Percentiles rank a stretch among this genome's conserved stretches.
Conservation (phyloP, 1,140 invertebrate genomes). For the Drosophila watanabei region DNA sequence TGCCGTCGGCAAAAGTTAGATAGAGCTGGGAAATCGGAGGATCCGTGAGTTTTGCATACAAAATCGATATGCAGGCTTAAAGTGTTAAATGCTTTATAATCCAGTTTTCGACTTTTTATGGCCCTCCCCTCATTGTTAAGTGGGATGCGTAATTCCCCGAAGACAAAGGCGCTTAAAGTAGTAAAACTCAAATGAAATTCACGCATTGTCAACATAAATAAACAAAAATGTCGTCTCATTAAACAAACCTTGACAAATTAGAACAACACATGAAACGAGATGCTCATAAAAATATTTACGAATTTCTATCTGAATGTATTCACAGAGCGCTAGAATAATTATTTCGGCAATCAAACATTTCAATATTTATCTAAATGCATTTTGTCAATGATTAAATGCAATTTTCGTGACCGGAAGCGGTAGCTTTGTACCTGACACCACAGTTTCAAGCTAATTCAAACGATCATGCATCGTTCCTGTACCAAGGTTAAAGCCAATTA, state of each 20-base stretch:
- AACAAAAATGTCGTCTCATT: conserved; percentile 16
- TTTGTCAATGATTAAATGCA: conserved; percentile 44
- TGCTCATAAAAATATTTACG: conserved; percentile 7
- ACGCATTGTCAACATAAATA: conserved; percentile 42
- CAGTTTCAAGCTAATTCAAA: conserved; percentile 37
- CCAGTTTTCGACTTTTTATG: conserved; percentile 38
- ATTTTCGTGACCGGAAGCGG: conserved; percentile 66
- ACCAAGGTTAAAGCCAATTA: conserved; percentile 35
- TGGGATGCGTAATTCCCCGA: conserved; percentile 18
- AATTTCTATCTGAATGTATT: not conserved
- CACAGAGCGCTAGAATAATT: not conserved
- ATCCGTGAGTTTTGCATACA: conserved; percentile 16
- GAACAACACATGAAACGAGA: conserved; percentile 26
- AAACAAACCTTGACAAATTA: conserved; percentile 42
- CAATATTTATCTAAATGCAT: conserved; percentile 45
- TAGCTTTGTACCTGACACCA: conserved; percentile 69
- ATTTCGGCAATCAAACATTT: conserved; percentile 22
- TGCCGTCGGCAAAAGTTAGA: conserved; percentile 53
- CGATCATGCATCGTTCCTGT: conserved; percentile 26
- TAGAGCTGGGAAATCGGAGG: not conserved
- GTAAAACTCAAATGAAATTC: conserved; percentile 39
- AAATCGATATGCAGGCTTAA: conserved; percentile 17
- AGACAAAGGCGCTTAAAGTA: conserved; percentile 39
- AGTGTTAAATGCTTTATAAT: conserved; percentile 14
- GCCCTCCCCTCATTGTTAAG: conserved; percentile 10